These are phyloP conservation scores for Eublepharis macularius DNA, from an alignment of 2,113 vertebrate species.

Conservation along the genomic window DNA sequence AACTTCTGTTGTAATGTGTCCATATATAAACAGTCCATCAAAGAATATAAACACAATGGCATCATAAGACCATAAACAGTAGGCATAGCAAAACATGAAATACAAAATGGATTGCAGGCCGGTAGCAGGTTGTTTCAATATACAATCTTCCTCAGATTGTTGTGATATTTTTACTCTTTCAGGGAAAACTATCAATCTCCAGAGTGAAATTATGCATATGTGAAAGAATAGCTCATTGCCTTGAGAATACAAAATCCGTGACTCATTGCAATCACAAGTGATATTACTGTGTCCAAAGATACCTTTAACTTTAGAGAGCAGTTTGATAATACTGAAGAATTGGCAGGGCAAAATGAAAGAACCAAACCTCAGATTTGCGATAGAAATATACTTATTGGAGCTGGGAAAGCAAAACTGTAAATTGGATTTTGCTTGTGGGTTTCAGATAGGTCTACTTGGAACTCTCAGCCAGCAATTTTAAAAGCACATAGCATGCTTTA, in stretches of 20 bases:
- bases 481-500: neutral
- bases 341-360: neutral
- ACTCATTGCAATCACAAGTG: no score
- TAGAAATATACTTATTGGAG: neutral
- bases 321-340: neutral
- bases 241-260: no score
- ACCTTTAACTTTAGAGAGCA: neutral
- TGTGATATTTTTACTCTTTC: neutral
- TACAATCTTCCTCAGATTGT: neutral
- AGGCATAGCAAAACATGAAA: no score
- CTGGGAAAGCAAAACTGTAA: neutral
- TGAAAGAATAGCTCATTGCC: neutral
- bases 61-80: no score
- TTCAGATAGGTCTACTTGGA: neutral
- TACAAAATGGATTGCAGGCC: no score
- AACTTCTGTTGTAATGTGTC: no score
- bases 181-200: neutral
- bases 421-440: neutral
- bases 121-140: no score
- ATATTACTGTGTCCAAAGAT: neutral
- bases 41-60: no score
- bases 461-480: neutral
- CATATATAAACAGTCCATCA: no score
- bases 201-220: neutral
- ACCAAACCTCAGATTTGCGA: neutral